These are phyloP conservation scores for Anarrhichthys ocellatus DNA, from an alignment of 2,113 vertebrate genomes.

Conservation along the genomic window DNA sequence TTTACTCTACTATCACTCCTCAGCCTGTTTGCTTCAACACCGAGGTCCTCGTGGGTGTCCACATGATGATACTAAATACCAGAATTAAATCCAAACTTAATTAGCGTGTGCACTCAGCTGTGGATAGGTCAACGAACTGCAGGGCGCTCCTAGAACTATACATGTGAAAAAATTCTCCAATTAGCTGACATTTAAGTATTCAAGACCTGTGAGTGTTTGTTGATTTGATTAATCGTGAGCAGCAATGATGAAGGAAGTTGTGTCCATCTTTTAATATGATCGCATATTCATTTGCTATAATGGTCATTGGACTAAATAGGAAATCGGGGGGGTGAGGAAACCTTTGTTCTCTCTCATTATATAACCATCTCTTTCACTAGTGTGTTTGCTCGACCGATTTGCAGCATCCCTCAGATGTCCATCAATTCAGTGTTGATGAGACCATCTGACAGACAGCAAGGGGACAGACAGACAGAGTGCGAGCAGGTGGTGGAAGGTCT, in stretches of 20 bases:
- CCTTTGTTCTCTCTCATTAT: not conserved
- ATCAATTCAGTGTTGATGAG: constrained; percentile 25
- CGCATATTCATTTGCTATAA: not conserved
- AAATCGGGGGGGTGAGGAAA: not conserved
- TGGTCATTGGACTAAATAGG: not conserved
- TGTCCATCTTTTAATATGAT: not conserved
- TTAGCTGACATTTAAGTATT: not conserved
- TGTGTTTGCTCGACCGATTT: not conserved
- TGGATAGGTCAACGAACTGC: not conserved
- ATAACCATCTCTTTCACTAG: not conserved
- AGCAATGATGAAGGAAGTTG: not conserved
- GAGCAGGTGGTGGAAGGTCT: constrained; percentile 25
- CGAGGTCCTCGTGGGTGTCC: not conserved
- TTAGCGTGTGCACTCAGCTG: constrained; percentile 6
- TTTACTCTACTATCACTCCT: not conserved
- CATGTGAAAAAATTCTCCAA: not conserved
- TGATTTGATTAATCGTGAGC: not conserved
- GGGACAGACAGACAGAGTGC: not conserved
- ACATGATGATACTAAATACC: not conserved
- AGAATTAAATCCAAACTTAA: constrained; percentile 17
- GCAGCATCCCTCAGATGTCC: not conserved
- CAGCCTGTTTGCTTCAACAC: not conserved
- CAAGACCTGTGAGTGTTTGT: not conserved
- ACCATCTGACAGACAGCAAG: constrained; percentile 35
- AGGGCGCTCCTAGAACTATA: not conserved